Conservation (phyloP, 1,140 invertebrate species). For the Metopolophium dirhodum region DNA sequence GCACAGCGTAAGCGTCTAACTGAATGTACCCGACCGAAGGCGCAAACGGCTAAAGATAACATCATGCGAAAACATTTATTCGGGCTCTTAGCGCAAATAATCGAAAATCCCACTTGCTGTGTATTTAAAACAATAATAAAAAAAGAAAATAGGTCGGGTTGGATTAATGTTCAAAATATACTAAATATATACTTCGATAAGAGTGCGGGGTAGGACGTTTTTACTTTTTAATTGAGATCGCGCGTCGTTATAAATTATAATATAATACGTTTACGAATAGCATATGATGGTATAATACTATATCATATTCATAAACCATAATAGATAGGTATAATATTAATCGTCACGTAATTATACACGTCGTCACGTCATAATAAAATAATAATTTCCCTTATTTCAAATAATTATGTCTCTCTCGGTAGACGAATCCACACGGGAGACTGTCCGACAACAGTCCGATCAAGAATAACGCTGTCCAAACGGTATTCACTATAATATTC, state of each 20-base stretch:
- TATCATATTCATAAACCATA: not conserved
- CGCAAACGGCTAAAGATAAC: not conserved
- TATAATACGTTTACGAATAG: not conserved
- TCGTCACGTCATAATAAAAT: too few relatives aligned
- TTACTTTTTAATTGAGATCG: not conserved
- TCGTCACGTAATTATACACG: not conserved
- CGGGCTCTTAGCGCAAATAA: not conserved
- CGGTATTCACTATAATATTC: too few relatives aligned
- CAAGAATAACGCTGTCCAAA: too few relatives aligned
- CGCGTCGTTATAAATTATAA: not conserved
- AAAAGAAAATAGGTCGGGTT: not conserved
- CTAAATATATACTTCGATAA: not conserved
- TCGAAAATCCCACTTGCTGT: not conserved
- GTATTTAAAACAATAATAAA: not conserved
- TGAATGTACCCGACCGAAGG: not conserved
- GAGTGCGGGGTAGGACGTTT: not conserved
- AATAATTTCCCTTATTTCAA: too few relatives aligned
- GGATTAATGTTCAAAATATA: not conserved
- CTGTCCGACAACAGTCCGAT: too few relatives aligned
- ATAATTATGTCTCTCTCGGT: too few relatives aligned
- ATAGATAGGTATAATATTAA: not conserved
- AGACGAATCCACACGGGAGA: too few relatives aligned
- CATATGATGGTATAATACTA: too few relatives aligned
- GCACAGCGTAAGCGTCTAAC: not conserved
- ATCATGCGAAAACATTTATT: conserved; percentile 1